Base-by-base conservation (phyloP, 2,888 invertebrate species). In the Syrphus vitripennis region DNA sequence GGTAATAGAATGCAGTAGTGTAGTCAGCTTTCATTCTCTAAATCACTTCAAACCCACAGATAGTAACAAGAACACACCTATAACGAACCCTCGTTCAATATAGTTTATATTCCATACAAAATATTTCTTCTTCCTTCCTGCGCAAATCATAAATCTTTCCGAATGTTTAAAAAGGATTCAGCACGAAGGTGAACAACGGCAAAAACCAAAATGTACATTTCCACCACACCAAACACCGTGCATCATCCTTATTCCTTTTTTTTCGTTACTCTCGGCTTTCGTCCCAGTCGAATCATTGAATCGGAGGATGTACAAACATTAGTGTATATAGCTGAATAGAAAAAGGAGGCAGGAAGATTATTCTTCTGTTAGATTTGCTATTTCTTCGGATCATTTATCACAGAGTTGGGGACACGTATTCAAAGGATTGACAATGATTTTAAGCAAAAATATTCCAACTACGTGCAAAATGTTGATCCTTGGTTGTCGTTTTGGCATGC, bases 391-490 rank as follows among this genome's bases (percentile, higher is more conserved):
- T 77, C 86, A 86, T 86, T 86, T 77, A 86, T 86, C 86, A 82
- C 77, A 63, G 82, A 77, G 72, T 74, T 70, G 74, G 63, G 74
- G 86, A 78, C 82, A 86, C 77, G 86, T 86, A 74, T 77, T 82
- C 77, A 86, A 86, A 82, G 86, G 86, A 86, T 82, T 86, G 86
- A 86, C 86, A 63, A 82, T 82, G 86, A 86, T 86, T 86, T 76
- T 78, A 78, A 74, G 86, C 77, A 86, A 82, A 86, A 74, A 82
- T 78, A 82, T 82, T 82, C 82, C 74, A 74, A 74, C 77, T 82
- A 86, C 86, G 77, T 82, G 86, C 82, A 70, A 78, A 81, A 82
- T 82, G 82, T 86, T 86, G 77, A 86, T 86, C 86, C 82, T 74
- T 63, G 72, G 53, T 72, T 77, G 48, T 71, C 72, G 84, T 72